phyloP scores from a whole-genome alignment of 2,888 invertebrate species.

The Chorisops tibialis region DNA sequence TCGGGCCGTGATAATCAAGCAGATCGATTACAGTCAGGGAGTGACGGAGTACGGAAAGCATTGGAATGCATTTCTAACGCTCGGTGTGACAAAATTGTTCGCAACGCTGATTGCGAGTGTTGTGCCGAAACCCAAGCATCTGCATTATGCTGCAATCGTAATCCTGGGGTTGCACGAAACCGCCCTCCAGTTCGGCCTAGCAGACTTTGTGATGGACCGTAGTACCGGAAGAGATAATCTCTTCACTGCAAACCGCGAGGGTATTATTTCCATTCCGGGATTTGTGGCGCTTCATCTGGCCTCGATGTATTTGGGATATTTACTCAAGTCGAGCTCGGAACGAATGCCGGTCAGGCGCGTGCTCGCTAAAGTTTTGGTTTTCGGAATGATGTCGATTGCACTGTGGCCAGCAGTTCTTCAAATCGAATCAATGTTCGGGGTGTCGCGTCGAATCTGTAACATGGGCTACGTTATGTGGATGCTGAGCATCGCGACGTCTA shows the following conservation, averaged over 20 bases:
- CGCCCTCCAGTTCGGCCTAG: constrained; percentile 61
- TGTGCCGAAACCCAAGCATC: constrained; percentile 47
- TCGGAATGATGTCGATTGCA: constrained; percentile 39
- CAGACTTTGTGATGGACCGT: constrained; percentile 65
- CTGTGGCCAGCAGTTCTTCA: constrained; percentile 54
- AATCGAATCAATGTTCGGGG: constrained; percentile 55
- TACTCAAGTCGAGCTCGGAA: constrained; percentile 50
- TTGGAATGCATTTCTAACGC: constrained; percentile 97
- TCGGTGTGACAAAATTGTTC: constrained; percentile 77
- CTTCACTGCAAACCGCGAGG: constrained; percentile 86
- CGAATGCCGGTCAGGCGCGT: constrained; percentile 39
- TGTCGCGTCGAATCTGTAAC: constrained; percentile 82
- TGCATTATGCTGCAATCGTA: constrained; percentile 57
- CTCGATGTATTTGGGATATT: constrained; percentile 63
- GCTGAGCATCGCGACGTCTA: constrained; percentile 60
- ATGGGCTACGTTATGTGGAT: constrained; percentile 77
- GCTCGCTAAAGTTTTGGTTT: constrained; percentile 38
- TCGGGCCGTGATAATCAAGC: constrained; percentile 60
- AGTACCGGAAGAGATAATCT: constrained; percentile 58
- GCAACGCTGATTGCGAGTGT: constrained; percentile 54
- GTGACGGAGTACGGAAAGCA: constrained; percentile 93
- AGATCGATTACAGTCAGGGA: constrained; percentile 80
- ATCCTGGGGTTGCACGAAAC: constrained; percentile 65
- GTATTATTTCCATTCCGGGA: constrained; percentile 79
- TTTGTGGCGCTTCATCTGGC: constrained; percentile 80